These are phyloP conservation scores for Cheilosia urbana DNA, from an alignment of 2,888 invertebrate genomes.

Conservation along the genomic window DNA sequence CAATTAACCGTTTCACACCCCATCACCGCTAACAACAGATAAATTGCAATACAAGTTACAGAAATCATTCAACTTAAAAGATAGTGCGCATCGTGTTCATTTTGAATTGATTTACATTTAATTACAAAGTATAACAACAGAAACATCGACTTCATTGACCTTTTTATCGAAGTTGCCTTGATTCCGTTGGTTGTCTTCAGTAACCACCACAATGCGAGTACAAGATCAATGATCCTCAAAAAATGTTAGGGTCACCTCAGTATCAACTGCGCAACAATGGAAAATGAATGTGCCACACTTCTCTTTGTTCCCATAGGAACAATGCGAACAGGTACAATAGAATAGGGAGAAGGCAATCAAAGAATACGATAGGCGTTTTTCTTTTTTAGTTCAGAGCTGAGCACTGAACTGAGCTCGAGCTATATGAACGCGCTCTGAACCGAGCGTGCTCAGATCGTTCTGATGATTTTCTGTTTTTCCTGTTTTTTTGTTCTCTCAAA, in stretches of 20 bases:
- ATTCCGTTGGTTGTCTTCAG: slow-evolving; percentile 2
- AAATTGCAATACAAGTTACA: slow-evolving; percentile 23
- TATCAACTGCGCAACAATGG: background rate
- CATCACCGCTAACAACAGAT: background rate
- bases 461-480: no score
- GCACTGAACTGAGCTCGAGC: no score
- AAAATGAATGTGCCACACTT: slow-evolving; percentile 10
- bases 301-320: slow-evolving; percentile 15
- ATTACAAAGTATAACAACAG: background rate
- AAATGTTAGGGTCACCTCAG: slow-evolving; percentile 15
- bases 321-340: slow-evolving; percentile 18
- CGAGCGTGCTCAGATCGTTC: no score
- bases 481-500: no score
- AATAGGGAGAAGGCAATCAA: slow-evolving; percentile 10
- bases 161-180: background rate
- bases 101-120: background rate
- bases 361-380: no score
- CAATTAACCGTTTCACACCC: slow-evolving; percentile 46
- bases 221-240: slow-evolving; percentile 35
- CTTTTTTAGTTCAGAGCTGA: no score
- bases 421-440: no score
- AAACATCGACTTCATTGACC: slow-evolving; percentile 29
- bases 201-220: slow-evolving; percentile 14
- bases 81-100: background rate
- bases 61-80: slow-evolving; percentile 21